Evolutionary conservation across 2,113 vertebrate species (phyloP).

Genomic region (Spermophilus dauricus): DNA sequence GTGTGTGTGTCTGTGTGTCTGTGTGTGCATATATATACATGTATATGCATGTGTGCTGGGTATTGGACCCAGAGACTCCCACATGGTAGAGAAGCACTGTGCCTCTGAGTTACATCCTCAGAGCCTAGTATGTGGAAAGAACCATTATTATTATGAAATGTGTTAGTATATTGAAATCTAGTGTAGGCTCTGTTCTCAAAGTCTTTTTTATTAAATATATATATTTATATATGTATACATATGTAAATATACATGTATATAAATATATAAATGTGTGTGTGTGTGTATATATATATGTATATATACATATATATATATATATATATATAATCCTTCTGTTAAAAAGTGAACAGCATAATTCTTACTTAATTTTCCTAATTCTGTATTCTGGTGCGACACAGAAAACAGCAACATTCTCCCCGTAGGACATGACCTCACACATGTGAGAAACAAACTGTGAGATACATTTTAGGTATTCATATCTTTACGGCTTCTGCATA

Average conservation of each 20-base stretch:
- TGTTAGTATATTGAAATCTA: not conserved
- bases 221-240: too few relatives aligned
- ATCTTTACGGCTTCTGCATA: not conserved
- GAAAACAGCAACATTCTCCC: not conserved
- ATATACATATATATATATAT: too few relatives aligned
- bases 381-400: not conserved
- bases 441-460: conserved; percentile 32
- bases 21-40: too few relatives aligned
- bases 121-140: not conserved
- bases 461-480: conserved; percentile 19
- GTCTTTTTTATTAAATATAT: not conserved
- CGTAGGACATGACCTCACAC: not conserved
- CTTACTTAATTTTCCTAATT: not conserved
- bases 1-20: not conserved
- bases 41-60: not conserved
- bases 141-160: not conserved
- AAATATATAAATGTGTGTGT: too few relatives aligned
- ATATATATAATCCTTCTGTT: not conserved
- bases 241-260: too few relatives aligned
- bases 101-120: not conserved
- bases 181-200: not conserved
- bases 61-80: not conserved
- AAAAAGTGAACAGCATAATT: not conserved
- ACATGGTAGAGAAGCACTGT: too few relatives aligned
- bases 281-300: too few relatives aligned